Percentiles rank a stretch among this genome's conserved stretches.
phyloP scores from a whole-genome alignment of 2,113 vertebrate genomes.

The Sylvietta virens region DNA sequence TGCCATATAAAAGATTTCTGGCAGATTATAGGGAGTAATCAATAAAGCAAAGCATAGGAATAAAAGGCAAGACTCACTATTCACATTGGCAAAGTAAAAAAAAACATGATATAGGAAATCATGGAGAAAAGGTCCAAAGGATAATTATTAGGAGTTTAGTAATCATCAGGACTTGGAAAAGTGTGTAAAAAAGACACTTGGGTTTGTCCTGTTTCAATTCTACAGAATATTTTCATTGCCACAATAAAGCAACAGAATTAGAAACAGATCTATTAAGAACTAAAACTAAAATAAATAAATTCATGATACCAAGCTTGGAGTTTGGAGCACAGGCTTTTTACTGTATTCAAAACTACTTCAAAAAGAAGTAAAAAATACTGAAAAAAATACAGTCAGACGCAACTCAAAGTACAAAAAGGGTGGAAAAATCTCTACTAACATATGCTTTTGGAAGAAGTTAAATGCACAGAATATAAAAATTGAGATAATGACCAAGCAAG shows the following conservation, averaged over 20 bases:
- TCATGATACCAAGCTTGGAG: neutral
- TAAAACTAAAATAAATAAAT: neutral
- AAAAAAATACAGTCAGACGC: neutral
- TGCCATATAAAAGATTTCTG: neutral
- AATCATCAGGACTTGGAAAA: neutral
- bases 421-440: neutral
- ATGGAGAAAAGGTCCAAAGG: neutral
- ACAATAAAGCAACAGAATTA: neutral
- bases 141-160: neutral
- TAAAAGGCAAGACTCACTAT: neutral
- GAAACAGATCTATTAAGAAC: neutral
- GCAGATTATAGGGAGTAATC: neutral
- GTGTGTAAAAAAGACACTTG: neutral
- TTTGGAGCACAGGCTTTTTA: neutral
- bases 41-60: neutral
- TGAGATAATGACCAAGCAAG: neutral
- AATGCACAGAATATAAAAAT: neutral
- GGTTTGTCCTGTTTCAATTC: neutral
- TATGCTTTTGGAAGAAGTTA: neutral
- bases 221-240: neutral
- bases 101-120: neutral
- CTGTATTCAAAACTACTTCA: neutral
- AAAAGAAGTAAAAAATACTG: neutral
- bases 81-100: neutral
- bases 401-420: neutral